Base-by-base conservation (phyloP, 2,113 vertebrate genomes). In the Bubalus kerabau region DNA sequence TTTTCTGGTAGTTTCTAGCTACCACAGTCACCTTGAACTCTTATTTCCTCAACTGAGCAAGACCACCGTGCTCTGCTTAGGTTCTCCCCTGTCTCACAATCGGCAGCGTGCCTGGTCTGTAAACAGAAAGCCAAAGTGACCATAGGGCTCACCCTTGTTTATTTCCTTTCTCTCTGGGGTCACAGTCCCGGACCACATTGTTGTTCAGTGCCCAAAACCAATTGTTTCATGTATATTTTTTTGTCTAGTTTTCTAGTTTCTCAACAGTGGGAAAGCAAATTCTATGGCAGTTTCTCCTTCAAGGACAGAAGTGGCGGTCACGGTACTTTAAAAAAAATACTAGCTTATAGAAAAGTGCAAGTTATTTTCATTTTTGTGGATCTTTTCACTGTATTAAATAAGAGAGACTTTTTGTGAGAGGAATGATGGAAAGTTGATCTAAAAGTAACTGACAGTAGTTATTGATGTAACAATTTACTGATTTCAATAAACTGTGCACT, bases 361-460 rank as follows among this genome's bases (percentile, higher is more conserved):
- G 23, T 88, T 89, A 89, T 97, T 95, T 95, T 95, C 32, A 50
- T 74, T 26, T 84, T 10, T 91, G 43, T 96, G 60, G 43, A 60
- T 43, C 30, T 95, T 78, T 91, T 95, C 23, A 78, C 3, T 91
- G 19, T 87, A 24, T 95, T 96, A 89, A 95, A 60, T 80, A 84
- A 32, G 46, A 95, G 84, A 83, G 81, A 94, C 59, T 85, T 95
- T 23, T 62, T 91, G 5, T 94, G 60, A 90, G 93, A 90, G 48
- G 64, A 89, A 76, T 86, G 67, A 92, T 26, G 80, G 80, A 76
- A 86, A 92, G 60, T 81, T 95, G 85, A 36, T 62, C 43, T 85
- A 93, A 95, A 89, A 62, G 36, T 95, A 90, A 76, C 24, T 92
- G 78, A 67, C 59, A 74, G 23, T 92, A 90, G 62, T 91, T 91